phyloP scores from a whole-genome alignment of 2,797 vertebrate genomes.

The Takifugu ocellatus region DNA sequence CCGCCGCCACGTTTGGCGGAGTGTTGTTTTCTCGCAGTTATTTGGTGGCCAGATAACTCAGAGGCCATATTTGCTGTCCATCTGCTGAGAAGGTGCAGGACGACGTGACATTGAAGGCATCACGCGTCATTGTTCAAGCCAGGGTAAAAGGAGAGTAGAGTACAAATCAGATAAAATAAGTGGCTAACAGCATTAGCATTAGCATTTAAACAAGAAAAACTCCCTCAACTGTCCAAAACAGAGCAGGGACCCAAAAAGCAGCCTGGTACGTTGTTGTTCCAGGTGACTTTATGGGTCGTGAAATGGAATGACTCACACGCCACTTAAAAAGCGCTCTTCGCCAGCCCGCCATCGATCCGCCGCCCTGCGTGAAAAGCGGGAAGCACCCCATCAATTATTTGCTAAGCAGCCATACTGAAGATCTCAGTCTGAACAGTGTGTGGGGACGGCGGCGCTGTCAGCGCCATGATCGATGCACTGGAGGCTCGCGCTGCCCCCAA shows the following conservation, averaged over 20 bases:
- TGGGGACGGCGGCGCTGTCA: constrained; percentile 67
- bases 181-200: no score
- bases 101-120: constrained; percentile 54
- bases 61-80: constrained; percentile 79
- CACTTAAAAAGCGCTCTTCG: constrained; percentile 56
- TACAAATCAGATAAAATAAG: no score
- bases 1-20: constrained; percentile 65
- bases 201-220: neutral
- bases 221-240: constrained; percentile 19
- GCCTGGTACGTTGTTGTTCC: constrained; percentile 58
- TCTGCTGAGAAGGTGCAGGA: constrained; percentile 79
- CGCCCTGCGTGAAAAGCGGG: constrained; percentile 62
- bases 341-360: constrained; percentile 44
- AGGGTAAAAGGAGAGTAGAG: no score
- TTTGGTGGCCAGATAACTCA: constrained; percentile 78
- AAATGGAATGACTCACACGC: constrained; percentile 65
- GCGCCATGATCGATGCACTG: constrained; percentile 70
- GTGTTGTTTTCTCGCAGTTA: constrained; percentile 80
- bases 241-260: constrained; percentile 38
- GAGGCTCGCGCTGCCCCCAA: constrained; percentile 58
- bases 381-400: constrained; percentile 75
- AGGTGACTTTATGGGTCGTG: constrained; percentile 68
- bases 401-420: constrained; percentile 77
- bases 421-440: constrained; percentile 74
- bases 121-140: constrained; percentile 46